Base-by-base conservation (phyloP, 2,797 vertebrate genomes). In the Echeneis naucrates region DNA sequence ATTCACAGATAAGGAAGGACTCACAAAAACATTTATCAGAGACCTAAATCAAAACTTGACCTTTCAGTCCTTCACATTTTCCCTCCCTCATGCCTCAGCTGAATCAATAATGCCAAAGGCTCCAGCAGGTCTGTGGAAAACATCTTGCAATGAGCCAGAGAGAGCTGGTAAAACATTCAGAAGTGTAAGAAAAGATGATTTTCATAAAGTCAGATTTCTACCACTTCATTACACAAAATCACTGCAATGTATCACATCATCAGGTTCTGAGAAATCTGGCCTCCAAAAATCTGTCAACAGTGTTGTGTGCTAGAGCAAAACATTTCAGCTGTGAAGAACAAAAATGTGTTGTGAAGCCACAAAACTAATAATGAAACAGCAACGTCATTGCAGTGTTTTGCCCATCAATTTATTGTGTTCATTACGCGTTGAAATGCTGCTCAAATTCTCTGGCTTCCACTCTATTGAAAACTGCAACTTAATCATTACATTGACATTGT, bases 41-140 rank as follows among this genome's bases (percentile, higher is more conserved):
- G 44, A 38, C 26, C 44, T 30, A 63, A 84, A 85, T 88, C 81
- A 81, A 86, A 83, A n/a, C n/a, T n/a, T 63, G 56, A 87, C 74
- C 81, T 85, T 86, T 78, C 5, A 10, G 75, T 83, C 67, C 80
- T 83, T 81, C 59, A 83, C 65, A 38, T 73, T n/a, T 54, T 14
- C 33, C 19, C 40, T 58, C 51, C 16, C 52, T 58, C 55, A 13
- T 19, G 37, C 14, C 47, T 58, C 26, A 2, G 53, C 23, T 73
- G 50, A 80, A 84, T 81, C 70, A 82, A 80, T 85, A 72, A 67
- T 38, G 26, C 38, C 44, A 59, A 54, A 52, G 37, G 38, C 30
- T 45, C 33, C 0, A 4, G 17, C 27, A 45, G 23, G 5, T 26
- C 13, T 33, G 38, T 24, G 52, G 51, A 75, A 77, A 69, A n/a